Base-by-base conservation (phyloP, 2,888 invertebrate species). In the Embidobia sp. region DNA sequence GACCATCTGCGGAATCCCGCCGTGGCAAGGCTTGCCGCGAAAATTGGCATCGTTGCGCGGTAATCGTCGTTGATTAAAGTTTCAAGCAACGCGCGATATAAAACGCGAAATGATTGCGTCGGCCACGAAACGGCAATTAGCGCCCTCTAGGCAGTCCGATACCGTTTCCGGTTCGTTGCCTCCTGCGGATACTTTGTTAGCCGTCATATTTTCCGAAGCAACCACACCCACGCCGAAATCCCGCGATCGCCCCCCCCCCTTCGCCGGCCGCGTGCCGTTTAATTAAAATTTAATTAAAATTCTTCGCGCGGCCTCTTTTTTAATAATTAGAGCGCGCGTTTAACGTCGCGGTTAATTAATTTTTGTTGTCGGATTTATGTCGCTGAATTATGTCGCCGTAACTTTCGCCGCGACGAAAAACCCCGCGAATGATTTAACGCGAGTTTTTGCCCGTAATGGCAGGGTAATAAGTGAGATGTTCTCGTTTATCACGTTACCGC, bases 101-200 rank as follows among this genome's bases (percentile, higher is more conserved):
- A 55, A 55, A 55, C 31, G 16, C 10, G 55, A 59, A 59, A 59
- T 33, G 33, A 59, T 59, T 31, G 35, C 29, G 26, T 5, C 1
- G 8, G 31, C 16, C 6, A 44, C 4, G 59, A 15, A 46, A 46
- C 26, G 29, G 11, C 48, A 37, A 15, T 37, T 61, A 29, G 22
- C 8, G 33, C n/a, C n/a, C n/a, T n/a, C n/a, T n/a, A n/a, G n/a
- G n/a, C n/a, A n/a, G n/a, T 6, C 22, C 6, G 22, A 6, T 3
- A 6, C 22, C 22, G 6, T 22, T 22, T 22, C 22, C 3, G 22
- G 75, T 78, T 79, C 72, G 31, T 72, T 72, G 63, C 55, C 67
- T 57, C 44, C 22, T 35, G 33, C 46, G 53, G 55, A 48, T 44
- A 48, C 51, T 29, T 8, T n/a, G 8, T 8, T 8, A 8, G 29